These are phyloP conservation scores for Brotula barbata DNA, from an alignment of 2,797 vertebrate species.

Conservation along the genomic window DNA sequence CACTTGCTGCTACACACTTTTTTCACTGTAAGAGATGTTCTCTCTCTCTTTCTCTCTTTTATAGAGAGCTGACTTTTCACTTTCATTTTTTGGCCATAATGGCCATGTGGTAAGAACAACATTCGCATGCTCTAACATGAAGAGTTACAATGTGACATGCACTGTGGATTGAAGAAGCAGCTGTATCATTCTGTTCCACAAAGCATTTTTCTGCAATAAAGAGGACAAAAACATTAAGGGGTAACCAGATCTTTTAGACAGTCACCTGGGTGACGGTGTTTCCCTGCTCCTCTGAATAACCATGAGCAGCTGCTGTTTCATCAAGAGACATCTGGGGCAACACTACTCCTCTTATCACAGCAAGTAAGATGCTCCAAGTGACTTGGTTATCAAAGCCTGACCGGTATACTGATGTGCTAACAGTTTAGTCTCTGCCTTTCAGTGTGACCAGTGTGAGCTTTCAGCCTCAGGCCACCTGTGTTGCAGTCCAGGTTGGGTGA, in stretches of 20 bases:
- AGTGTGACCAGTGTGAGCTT: constrained; percentile 29
- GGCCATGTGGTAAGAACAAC: neutral
- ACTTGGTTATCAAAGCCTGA: constrained; percentile 11
- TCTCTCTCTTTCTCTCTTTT: too few relatives aligned
- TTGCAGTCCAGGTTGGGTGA: constrained; percentile 15
- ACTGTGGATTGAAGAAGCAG: too few relatives aligned
- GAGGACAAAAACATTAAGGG: constrained; percentile 2
- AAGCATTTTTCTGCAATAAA: neutral
- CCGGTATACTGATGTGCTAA: constrained; percentile 23
- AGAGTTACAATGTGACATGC: too few relatives aligned
- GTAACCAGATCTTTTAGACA: neutral
- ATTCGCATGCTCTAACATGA: neutral
- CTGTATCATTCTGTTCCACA: neutral
- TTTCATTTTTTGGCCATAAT: too few relatives aligned
- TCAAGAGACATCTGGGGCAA: constrained; percentile 13
- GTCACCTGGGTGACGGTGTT: neutral
- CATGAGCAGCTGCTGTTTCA: constrained; percentile 22
- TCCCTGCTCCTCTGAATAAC: neutral
- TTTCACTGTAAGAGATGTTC: too few relatives aligned
- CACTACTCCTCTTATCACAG: constrained; percentile 11
- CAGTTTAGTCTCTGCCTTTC: constrained; percentile 4
- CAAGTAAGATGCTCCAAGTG: constrained; percentile 23
- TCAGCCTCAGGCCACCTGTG: constrained; percentile 20
- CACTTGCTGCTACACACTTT: too few relatives aligned
- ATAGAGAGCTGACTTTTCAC: too few relatives aligned